A percentile compares a stretch with the other conserved stretches of the same genome.
Conservation (phyloP, 1,140 invertebrate species). For the Phymorhynchus buccinoides region DNA sequence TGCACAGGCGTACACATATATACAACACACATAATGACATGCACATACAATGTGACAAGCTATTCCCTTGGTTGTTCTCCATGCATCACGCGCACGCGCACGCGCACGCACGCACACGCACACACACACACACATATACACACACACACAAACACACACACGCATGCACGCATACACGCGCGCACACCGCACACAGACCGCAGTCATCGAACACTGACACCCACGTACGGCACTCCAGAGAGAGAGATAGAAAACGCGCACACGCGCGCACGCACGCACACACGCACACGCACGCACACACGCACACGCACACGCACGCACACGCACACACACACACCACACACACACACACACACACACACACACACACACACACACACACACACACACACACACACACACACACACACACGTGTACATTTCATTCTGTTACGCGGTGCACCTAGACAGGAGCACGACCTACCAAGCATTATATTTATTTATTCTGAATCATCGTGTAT, state of each 20-base stretch:
- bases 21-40: too few species aligned
- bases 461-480: too few species aligned
- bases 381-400: slow-evolving; percentile 2
- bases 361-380: not conserved
- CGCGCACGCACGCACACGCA: not conserved
- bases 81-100: not conserved
- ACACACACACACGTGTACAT: not conserved
- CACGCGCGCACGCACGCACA: not conserved
- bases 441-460: not conserved
- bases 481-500: not conserved
- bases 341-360: slow-evolving; percentile 2
- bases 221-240: too few species aligned
- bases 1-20: too few species aligned
- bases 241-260: too few species aligned
- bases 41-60: too few species aligned
- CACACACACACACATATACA: not conserved
- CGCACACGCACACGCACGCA: not conserved
- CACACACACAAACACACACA: too few species aligned
- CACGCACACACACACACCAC: not conserved
- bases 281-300: not conserved
- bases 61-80: not conserved
- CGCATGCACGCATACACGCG: not conserved
- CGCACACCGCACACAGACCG: too few species aligned
- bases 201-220: too few species aligned
- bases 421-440: not conserved